A percentile compares a stretch with the other conserved stretches of the same genome.
phyloP scores from a whole-genome alignment of 2,888 invertebrate species.

The Tiliacea citrago region DNA sequence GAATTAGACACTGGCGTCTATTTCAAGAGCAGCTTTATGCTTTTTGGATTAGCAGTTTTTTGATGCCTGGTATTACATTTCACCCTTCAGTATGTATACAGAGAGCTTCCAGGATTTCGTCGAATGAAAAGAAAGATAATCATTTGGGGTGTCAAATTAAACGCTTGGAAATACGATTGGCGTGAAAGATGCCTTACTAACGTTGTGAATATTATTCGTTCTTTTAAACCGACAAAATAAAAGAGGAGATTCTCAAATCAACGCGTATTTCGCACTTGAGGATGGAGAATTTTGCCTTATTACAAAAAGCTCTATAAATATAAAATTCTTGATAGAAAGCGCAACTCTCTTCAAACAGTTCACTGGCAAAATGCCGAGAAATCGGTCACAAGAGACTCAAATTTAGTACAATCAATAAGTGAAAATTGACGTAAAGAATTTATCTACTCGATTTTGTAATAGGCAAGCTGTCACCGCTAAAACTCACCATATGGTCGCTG shows the following conservation, averaged over 20 bases:
- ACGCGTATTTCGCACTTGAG: background rate
- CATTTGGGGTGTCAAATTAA: conserved; percentile 3
- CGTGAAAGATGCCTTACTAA: background rate
- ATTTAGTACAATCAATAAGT: conserved; percentile 37
- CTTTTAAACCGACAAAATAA: background rate
- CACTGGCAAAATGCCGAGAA: conserved; percentile 44
- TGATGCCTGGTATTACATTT: conserved; percentile 21
- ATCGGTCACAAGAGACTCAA: background rate
- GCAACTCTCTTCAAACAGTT: conserved; percentile 17
- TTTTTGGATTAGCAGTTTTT: conserved; percentile 23
- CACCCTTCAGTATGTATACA: conserved; percentile 32
- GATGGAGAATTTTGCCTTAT: background rate
- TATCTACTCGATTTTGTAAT: conserved; percentile 35
- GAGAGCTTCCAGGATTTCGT: background rate
- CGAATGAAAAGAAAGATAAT: background rate
- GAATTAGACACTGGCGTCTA: background rate
- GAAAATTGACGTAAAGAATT: conserved; percentile 53
- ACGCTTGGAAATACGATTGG: background rate
- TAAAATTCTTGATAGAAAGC: conserved; percentile 10
- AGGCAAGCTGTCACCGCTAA: conserved; percentile 49
- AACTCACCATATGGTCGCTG: conserved; percentile 70
- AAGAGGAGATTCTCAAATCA: background rate
- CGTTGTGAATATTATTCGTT: no score
- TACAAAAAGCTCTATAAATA: background rate
- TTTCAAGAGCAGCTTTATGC: conserved; percentile 2